Percentiles rank a stretch among this genome's conserved stretches.
These are phyloP conservation scores for Pseudoatta argentina DNA, from an alignment of 1,140 invertebrate genomes.

Conservation along the genomic window DNA sequence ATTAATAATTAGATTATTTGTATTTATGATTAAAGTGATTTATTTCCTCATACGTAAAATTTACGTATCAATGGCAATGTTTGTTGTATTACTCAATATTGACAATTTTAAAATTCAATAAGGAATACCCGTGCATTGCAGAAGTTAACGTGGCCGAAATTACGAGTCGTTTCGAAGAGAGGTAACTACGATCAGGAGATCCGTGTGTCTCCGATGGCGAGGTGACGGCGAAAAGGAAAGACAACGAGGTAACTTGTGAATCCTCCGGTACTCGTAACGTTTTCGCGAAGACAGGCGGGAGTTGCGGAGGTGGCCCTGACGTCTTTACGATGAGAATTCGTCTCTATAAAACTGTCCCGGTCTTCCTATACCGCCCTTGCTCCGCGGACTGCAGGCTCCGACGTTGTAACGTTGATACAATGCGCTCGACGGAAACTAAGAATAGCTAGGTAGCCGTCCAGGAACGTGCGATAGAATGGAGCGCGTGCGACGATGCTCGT, in stretches of 20 bases:
- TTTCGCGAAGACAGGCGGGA: conserved; percentile 73
- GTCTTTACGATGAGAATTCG: conserved; percentile 83
- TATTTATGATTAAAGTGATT: too few species aligned
- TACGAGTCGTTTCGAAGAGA: conserved; percentile 53
- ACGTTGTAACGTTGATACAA: conserved; percentile 71
- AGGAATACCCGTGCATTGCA: too few species aligned
- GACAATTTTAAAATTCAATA: too few species aligned
- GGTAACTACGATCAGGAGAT: conserved; percentile 18
- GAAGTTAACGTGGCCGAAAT: conserved; percentile 56
- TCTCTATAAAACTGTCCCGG: conserved; percentile 84
- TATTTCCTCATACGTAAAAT: too few species aligned
- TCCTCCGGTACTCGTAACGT: conserved; percentile 77
- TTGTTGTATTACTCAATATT: too few species aligned
- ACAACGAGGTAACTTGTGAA: conserved; percentile 79
- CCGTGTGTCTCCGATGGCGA: conserved; percentile 65
- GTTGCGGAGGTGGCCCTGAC: conserved; percentile 79
- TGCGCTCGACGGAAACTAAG: conserved; percentile 65
- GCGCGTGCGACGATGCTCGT: conserved; percentile 24
- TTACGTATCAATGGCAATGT: too few species aligned
- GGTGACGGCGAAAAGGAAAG: conserved; percentile 60
- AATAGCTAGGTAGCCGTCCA: conserved; percentile 64
- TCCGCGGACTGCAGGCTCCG: conserved; percentile 50
- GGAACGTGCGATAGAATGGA: conserved; percentile 38
- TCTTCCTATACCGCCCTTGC: conserved; percentile 67
- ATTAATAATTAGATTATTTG: too few species aligned